phyloP scores from a whole-genome alignment of 1,140 invertebrate genomes.

The Bombus consobrinus region DNA sequence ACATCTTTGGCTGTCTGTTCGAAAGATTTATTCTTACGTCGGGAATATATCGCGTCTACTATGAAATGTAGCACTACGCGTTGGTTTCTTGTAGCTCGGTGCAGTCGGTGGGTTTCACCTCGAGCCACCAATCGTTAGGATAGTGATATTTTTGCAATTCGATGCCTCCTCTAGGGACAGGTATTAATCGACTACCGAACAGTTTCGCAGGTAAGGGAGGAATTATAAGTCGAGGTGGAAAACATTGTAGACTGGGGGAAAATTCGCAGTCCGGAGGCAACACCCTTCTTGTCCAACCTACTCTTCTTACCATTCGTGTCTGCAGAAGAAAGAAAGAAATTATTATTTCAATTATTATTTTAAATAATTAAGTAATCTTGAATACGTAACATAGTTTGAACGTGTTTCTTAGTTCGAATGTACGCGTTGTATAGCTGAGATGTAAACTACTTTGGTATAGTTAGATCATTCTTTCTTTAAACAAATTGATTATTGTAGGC shows the following conservation, averaged over 20 bases:
- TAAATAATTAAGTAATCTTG: too few relatives aligned
- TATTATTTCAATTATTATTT: not conserved
- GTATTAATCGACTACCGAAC: conserved; percentile 82
- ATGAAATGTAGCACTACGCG: conserved; percentile 51
- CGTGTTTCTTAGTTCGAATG: too few relatives aligned
- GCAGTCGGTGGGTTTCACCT: conserved; percentile 83
- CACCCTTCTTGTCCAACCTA: conserved; percentile 85
- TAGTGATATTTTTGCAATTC: conserved; percentile 87
- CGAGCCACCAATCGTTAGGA: conserved; percentile 86
- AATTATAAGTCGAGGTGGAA: conserved; percentile 83
- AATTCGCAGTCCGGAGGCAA: conserved; percentile 85
- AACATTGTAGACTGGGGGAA: conserved; percentile 83
- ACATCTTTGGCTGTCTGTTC: not conserved
- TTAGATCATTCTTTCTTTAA: too few relatives aligned
- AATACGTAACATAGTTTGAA: not conserved
- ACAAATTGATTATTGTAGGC: too few relatives aligned
- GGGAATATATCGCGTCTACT: not conserved
- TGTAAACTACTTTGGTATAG: too few relatives aligned
- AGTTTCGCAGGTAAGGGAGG: conserved; percentile 82
- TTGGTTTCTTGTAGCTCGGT: conserved; percentile 64
- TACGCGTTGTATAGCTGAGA: too few relatives aligned
- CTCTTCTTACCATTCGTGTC: conserved; percentile 81
- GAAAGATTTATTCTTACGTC: not conserved
- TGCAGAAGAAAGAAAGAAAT: conserved; percentile 49
- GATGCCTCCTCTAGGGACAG: conserved; percentile 84